Evolutionary conservation across 2,797 vertebrate species (phyloP).

Genomic region (Schizopygopsis pylzovi): DNA sequence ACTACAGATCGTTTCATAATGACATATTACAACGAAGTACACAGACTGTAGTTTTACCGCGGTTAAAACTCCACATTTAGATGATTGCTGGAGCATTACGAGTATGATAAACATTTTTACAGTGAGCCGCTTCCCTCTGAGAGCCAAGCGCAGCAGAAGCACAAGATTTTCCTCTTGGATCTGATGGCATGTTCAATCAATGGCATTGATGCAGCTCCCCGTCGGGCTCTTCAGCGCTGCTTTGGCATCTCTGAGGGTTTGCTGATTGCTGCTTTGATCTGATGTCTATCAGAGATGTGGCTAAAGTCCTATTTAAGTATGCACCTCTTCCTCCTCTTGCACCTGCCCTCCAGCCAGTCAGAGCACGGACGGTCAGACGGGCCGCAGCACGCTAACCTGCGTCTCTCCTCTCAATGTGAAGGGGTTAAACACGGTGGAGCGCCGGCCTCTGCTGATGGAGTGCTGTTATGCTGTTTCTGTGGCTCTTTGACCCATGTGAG

Average conservation of each 20-base stretch:
- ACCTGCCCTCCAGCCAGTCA: conserved; percentile 15
- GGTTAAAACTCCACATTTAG: conserved; percentile 21
- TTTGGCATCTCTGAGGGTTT: conserved; percentile 41
- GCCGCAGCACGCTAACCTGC: conserved; percentile 24
- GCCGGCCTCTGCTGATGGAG: conserved; percentile 71
- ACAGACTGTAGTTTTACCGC: neutral
- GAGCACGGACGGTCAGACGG: conserved; percentile 7
- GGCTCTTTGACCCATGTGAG: conserved; percentile 78
- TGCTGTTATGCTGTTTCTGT: conserved; percentile 78
- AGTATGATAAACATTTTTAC: conserved; percentile 41
- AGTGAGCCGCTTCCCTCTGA: conserved; percentile 15
- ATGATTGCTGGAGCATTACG: conserved; percentile 37
- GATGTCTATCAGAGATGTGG: conserved; percentile 35
- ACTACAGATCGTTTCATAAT: neutral
- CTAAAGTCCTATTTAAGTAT: conserved; percentile 26
- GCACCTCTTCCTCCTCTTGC: conserved; percentile 25
- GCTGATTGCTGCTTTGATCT: conserved; percentile 51
- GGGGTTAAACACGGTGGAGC: conserved; percentile 75
- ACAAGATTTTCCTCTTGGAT: conserved; percentile 49
- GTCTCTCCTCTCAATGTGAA: conserved; percentile 48
- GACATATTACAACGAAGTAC: neutral
- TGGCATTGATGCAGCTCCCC: conserved; percentile 52
- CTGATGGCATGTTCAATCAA: conserved; percentile 60
- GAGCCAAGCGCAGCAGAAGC: conserved; percentile 37
- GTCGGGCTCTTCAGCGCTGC: conserved; percentile 34